Percentiles rank a stretch among this genome's conserved stretches.
Conservation (phyloP, 64 coral and sea anemone species). For the Porites lutea region DNA sequence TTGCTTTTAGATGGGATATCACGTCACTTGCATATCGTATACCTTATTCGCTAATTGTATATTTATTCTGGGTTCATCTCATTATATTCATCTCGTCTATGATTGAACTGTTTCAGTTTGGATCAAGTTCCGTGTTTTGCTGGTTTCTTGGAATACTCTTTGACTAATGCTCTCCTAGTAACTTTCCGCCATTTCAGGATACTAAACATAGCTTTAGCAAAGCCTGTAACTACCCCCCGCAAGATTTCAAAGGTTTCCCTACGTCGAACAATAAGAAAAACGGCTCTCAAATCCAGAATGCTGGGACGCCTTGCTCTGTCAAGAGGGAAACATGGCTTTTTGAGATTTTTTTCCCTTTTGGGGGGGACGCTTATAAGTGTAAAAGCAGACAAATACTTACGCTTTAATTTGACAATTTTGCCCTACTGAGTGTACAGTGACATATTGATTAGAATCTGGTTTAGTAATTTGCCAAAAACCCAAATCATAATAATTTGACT, state of each 20-base stretch:
- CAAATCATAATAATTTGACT: conserved; percentile 21
- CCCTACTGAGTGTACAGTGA: not conserved
- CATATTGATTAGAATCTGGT: conserved; percentile 1
- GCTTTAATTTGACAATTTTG: conserved; percentile 6
- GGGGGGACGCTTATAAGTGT: too few relatives aligned
- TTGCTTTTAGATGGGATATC: not conserved
- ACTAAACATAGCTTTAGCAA: too few relatives aligned
- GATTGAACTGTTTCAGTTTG: not conserved
- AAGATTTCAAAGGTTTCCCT: too few relatives aligned
- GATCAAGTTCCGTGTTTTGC: not conserved
- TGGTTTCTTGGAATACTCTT: not conserved
- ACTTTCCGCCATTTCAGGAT: too few relatives aligned
- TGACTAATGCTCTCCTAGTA: too few relatives aligned
- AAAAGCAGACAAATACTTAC: not conserved
- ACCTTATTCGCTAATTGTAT: not conserved
- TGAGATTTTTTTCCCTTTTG: too few relatives aligned
- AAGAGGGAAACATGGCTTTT: too few relatives aligned
- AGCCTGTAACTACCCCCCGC: too few relatives aligned
- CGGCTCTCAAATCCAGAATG: too few relatives aligned
- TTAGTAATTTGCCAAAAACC: not conserved
- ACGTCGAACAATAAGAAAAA: too few relatives aligned
- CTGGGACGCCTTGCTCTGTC: too few relatives aligned
- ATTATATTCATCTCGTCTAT: not conserved
- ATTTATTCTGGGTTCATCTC: not conserved
- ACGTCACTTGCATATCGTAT: not conserved